phyloP scores from a whole-genome alignment of 1,140 invertebrate species.

The Drosophila ironensis region DNA sequence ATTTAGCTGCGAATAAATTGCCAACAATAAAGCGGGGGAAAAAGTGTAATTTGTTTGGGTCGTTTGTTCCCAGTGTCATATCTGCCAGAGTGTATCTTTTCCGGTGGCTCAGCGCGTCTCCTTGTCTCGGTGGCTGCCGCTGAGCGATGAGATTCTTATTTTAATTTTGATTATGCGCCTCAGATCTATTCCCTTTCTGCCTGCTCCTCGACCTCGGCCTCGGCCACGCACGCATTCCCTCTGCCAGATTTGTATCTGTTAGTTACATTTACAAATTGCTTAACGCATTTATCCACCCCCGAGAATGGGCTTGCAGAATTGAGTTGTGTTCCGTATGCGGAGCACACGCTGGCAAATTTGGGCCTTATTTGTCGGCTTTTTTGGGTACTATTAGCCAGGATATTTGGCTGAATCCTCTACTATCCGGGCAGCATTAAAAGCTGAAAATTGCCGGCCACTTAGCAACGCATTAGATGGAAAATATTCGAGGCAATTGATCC shows the following conservation, averaged over 20 bases:
- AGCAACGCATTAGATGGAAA: too few species aligned
- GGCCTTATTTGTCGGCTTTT: slow-evolving; percentile 7
- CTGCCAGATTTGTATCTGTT: slow-evolving; percentile 61
- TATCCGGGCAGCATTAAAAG: too few species aligned
- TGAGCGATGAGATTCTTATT: slow-evolving; percentile 78
- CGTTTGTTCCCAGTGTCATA: slow-evolving; percentile 73
- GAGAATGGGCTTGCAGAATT: slow-evolving; percentile 34
- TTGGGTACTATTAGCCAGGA: too few species aligned
- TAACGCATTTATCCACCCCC: slow-evolving; percentile 31
- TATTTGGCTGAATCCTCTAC: too few species aligned
- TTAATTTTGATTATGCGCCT: slow-evolving; percentile 73
- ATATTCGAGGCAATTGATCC: too few species aligned
- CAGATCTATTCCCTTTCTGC: slow-evolving; percentile 1
- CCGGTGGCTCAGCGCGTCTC: not conserved
- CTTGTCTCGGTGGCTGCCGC: slow-evolving; percentile 46
- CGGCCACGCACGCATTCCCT: slow-evolving; percentile 44
- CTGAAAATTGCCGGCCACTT: too few species aligned
- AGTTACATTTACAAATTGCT: slow-evolving; percentile 76
- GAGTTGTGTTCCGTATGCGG: slow-evolving; percentile 33
- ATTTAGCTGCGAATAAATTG: slow-evolving; percentile 75
- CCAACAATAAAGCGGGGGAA: slow-evolving; percentile 65
- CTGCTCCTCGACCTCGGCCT: slow-evolving; percentile 6
- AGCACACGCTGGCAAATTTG: not conserved
- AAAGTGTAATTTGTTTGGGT: slow-evolving; percentile 76
- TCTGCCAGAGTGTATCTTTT: slow-evolving; percentile 63